Evolutionary conservation across 2,888 invertebrate species (phyloP).

Genomic region (Chrysopilus asiliformis): DNA sequence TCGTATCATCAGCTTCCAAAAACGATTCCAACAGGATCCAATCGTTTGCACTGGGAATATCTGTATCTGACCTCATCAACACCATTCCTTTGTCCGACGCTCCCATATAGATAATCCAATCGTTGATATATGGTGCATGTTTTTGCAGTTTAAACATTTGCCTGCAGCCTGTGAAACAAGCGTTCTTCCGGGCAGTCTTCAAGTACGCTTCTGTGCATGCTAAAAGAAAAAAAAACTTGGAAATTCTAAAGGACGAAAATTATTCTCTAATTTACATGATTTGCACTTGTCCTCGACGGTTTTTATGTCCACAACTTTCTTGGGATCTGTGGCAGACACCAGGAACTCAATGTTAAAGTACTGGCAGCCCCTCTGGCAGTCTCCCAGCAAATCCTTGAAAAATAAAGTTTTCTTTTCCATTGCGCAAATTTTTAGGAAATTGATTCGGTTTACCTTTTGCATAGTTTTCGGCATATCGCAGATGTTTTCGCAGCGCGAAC

Average conservation of each 20-base stretch:
- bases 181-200: not conserved
- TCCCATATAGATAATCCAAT: constrained; percentile 7
- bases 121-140: constrained; percentile 7
- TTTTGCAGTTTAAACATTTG: constrained; percentile 7
- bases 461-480: not conserved
- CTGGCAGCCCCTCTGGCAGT: constrained; percentile 9
- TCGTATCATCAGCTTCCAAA: constrained; percentile 4
- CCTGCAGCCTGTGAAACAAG: constrained; percentile 6
- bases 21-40: constrained; percentile 7
- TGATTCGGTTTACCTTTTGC: not conserved
- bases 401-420: too few species aligned
- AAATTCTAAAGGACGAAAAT: not conserved
- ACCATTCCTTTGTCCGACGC: constrained; percentile 8
- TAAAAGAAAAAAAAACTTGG: not conserved
- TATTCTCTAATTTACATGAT: constrained; percentile 6
- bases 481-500: not conserved
- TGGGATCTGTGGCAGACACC: constrained; percentile 1
- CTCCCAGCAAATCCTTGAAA: constrained; percentile 4
- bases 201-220: constrained; percentile 7
- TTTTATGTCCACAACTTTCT: constrained; percentile 2
- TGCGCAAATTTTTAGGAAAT: too few species aligned
- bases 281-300: constrained; percentile 3
- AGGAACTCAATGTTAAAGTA: constrained; percentile 8
- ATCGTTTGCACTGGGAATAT: constrained; percentile 6
- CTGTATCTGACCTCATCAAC: constrained; percentile 4